A percentile compares a stretch with the other conserved stretches of the same genome.
Conservation (phyloP, 2,888 invertebrate genomes). For the Tetropium fuscum region DNA sequence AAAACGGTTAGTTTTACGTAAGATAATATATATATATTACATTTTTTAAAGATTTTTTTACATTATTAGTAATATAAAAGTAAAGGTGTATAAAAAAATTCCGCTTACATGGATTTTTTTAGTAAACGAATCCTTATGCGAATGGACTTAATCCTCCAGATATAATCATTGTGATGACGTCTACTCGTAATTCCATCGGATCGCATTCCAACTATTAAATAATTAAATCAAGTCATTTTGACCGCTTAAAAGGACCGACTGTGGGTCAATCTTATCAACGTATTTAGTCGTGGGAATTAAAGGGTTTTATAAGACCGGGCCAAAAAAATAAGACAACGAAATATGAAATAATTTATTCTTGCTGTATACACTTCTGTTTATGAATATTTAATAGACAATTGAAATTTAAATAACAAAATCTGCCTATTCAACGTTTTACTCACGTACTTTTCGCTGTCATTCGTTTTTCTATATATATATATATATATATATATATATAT, state of each 20-base stretch:
- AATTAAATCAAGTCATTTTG: slow-evolving; percentile 4
- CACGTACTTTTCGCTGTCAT: too few species aligned
- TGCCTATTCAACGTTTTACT: background rate
- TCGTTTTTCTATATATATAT: background rate
- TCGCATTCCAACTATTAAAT: background rate
- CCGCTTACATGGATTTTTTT: too few species aligned
- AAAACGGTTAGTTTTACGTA: too few species aligned
- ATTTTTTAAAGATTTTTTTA: too few species aligned
- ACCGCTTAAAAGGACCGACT: too few species aligned
- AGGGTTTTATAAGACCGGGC: background rate
- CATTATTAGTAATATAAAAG: too few species aligned
- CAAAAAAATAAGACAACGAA: background rate
- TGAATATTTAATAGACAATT: background rate
- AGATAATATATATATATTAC: too few species aligned
- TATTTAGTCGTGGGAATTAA: background rate
- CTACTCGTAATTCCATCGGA: background rate
- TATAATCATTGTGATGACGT: slow-evolving; percentile 1
- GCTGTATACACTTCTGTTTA: background rate
- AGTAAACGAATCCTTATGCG: too few species aligned
- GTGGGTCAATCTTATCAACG: too few species aligned
- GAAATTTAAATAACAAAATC: slow-evolving; percentile 7
- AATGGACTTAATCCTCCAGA: too few species aligned
- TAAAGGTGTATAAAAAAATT: too few species aligned
- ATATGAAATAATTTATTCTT: background rate
- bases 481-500: too few species aligned